These are phyloP conservation scores for Oreortyx pictus DNA, from an alignment of 2,797 vertebrate genomes.

Conservation along the genomic window DNA sequence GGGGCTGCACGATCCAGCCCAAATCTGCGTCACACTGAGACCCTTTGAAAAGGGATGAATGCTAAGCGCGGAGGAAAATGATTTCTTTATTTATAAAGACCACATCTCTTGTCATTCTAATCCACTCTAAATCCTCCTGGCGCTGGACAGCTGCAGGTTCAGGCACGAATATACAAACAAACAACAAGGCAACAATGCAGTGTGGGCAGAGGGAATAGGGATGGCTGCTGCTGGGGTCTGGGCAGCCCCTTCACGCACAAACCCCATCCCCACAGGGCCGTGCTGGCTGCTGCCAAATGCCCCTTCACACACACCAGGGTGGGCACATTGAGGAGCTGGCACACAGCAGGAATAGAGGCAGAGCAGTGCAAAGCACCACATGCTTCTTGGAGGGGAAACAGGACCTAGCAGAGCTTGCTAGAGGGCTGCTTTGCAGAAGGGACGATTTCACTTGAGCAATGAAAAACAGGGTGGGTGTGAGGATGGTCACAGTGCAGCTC, in stretches of 20 bases:
- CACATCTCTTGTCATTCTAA: conserved; percentile 57
- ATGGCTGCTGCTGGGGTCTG: background rate
- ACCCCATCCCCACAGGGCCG: background rate
- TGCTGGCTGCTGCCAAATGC: background rate
- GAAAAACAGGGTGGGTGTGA: background rate
- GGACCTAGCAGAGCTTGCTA: background rate
- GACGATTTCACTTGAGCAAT: background rate
- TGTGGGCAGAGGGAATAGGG: background rate
- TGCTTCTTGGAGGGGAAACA: background rate
- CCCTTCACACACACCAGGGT: background rate
- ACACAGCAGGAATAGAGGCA: rapidly evolving
- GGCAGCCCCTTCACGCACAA: background rate
- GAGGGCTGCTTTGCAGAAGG: background rate
- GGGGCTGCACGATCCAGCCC: conserved; percentile 29
- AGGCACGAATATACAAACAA: conserved; percentile 59
- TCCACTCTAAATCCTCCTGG: conserved; percentile 29
- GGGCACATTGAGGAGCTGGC: background rate
- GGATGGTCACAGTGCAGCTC: no score
- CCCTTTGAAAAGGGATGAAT: conserved; percentile 51
- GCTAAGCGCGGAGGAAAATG: conserved; percentile 35
- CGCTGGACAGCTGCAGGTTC: conserved; percentile 48
- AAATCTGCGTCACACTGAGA: conserved; percentile 53
- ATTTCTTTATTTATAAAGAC: conserved; percentile 63
- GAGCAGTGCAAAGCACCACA: background rate
- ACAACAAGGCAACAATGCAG: background rate